Evolutionary conservation across 2,888 invertebrate genomes (phyloP).

Genomic region (Pseudoips prasinana): DNA sequence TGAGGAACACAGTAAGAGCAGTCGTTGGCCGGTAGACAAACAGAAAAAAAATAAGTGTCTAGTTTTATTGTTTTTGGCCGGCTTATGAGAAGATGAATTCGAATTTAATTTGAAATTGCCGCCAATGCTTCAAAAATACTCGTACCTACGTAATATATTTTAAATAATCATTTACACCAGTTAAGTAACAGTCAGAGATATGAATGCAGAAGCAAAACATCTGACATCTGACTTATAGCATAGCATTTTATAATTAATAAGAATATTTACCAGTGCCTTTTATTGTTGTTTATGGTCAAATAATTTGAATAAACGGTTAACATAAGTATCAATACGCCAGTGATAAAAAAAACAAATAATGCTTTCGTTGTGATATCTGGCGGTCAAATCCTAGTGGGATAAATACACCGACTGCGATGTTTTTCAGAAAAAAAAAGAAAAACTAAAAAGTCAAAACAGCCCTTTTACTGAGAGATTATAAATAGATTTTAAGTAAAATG

Average conservation of each 20-base stretch:
- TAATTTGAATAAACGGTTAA: no score
- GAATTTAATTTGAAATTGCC: background rate
- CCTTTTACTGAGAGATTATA: slow-evolving; percentile 26
- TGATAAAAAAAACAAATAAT: no score
- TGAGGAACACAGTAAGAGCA: slow-evolving; percentile 72
- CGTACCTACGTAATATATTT: no score
- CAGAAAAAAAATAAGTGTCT: background rate
- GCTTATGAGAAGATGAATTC: background rate
- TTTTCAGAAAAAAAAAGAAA: background rate
- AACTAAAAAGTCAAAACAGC: slow-evolving; percentile 1
- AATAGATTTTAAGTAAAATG: background rate
- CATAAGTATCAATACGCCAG: no score
- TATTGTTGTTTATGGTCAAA: no score
- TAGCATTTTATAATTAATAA: no score
- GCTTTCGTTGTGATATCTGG: background rate
- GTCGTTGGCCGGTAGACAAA: slow-evolving; percentile 57
- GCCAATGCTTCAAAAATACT: no score
- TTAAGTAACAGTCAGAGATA: no score
- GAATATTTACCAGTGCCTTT: no score
- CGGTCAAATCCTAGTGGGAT: slow-evolving; percentile 1
- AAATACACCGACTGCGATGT: slow-evolving; percentile 3
- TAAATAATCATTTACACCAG: no score
- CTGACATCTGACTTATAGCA: no score
- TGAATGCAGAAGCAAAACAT: no score
- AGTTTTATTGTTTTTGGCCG: background rate